Evolutionary conservation across 2,888 invertebrate species (phyloP).

Genomic region (Chesias legatella): DNA sequence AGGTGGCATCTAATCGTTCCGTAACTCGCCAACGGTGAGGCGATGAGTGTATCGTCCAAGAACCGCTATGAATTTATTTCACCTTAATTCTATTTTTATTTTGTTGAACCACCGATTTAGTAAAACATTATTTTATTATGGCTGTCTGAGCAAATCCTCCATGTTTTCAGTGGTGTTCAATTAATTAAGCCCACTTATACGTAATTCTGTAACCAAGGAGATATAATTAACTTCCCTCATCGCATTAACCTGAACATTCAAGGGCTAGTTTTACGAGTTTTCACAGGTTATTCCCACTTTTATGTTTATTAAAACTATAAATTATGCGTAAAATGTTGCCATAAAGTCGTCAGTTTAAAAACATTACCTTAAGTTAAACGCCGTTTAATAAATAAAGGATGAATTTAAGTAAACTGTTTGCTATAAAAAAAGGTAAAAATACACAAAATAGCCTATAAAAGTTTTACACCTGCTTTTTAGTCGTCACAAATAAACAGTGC

Average conservation of each 20-base stretch:
- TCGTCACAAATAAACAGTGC: slow-evolving; percentile 25
- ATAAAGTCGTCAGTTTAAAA: slow-evolving; percentile 27
- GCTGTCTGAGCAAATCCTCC: no score
- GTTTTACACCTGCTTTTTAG: slow-evolving; percentile 40
- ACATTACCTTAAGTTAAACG: slow-evolving; percentile 21
- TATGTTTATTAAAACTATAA: slow-evolving; percentile 22
- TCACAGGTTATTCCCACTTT: slow-evolving; percentile 12
- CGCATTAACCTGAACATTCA: slow-evolving; percentile 3
- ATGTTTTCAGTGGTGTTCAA: no score
- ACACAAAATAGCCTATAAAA: slow-evolving; percentile 37
- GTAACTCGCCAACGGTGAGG: no score
- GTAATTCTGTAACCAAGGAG: slow-evolving; percentile 1
- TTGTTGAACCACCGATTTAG: no score
- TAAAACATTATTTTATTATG: no score
- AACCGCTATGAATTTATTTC: no score
- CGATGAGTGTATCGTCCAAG: no score
- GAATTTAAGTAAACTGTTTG: slow-evolving; percentile 29
- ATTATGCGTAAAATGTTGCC: slow-evolving; percentile 22
- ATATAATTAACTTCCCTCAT: slow-evolving; percentile 1
- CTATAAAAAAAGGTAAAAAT: slow-evolving; percentile 33
- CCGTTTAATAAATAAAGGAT: slow-evolving; percentile 29
- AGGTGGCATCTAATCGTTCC: no score
- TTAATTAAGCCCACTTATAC: no score
- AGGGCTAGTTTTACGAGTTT: slow-evolving; percentile 12
- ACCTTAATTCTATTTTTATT: no score